These are phyloP conservation scores for Adela reaumurella DNA, from an alignment of 2,888 invertebrate species.

Conservation along the genomic window DNA sequence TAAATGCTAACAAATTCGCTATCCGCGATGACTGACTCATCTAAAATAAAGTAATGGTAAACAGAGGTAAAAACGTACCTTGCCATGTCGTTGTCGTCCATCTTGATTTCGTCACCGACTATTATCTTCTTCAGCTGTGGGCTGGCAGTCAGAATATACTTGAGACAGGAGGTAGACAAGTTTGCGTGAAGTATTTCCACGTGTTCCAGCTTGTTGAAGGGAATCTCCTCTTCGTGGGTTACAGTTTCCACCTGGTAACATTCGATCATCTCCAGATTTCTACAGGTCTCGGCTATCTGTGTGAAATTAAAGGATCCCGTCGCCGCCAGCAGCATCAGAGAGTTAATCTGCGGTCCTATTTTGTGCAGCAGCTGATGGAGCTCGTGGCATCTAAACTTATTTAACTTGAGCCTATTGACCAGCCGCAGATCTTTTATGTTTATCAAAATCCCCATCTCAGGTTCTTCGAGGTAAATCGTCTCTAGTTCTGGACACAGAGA, in stretches of 20 bases:
- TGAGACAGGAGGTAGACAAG: slow-evolving; percentile 52
- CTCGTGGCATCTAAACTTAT: slow-evolving; percentile 60
- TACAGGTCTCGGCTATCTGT: slow-evolving; percentile 55
- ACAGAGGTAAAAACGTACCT: slow-evolving; percentile 29
- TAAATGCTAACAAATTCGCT: too few species aligned
- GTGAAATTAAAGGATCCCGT: slow-evolving; percentile 57
- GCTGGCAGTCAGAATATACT: slow-evolving; percentile 57
- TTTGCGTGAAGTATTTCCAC: slow-evolving; percentile 66
- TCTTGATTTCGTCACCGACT: slow-evolving; percentile 61
- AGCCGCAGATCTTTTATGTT: slow-evolving; percentile 43
- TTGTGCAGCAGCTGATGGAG: slow-evolving; percentile 54
- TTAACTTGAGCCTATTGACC: slow-evolving; percentile 58
- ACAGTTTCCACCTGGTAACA: slow-evolving; percentile 64
- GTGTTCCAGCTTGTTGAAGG: slow-evolving; percentile 60
- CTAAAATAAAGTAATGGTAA: too few species aligned
- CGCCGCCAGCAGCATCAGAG: slow-evolving; percentile 57
- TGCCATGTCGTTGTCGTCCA: slow-evolving; percentile 65
- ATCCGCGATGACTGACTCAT: too few species aligned
- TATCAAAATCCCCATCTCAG: slow-evolving; percentile 51
- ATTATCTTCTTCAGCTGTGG: slow-evolving; percentile 59
- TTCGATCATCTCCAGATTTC: slow-evolving; percentile 59
- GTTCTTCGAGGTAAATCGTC: slow-evolving; percentile 63
- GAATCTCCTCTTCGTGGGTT: slow-evolving; percentile 51
- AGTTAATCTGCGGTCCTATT: slow-evolving; percentile 50
- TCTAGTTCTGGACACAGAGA: slow-evolving; percentile 61